Base-by-base conservation (phyloP, 2,888 invertebrate species). In the Dryocosmus kuriphilus region DNA sequence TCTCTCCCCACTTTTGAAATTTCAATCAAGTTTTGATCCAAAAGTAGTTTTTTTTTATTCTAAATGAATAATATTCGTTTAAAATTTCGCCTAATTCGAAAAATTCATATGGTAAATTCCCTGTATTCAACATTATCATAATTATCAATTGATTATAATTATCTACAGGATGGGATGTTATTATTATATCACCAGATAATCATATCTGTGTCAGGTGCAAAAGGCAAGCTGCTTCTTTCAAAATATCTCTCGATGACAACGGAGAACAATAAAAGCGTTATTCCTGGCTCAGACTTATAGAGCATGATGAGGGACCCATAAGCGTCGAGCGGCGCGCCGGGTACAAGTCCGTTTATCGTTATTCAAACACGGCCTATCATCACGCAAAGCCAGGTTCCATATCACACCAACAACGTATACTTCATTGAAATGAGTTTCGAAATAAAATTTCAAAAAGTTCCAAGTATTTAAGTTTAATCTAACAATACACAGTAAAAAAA, bases 321-420 rank as follows among this genome's bases (percentile, higher is more conserved):
- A 86, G 84, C 85, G 86, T 80, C 83, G 85, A 86, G 85, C 87
- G 87, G 86, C 87, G 86, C 87, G 87, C 86, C 87, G 86, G 86
- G 86, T 87, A 87, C 85, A 82, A 85, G 86, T 84, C 85, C 84
- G 86, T 86, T 90, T 90, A 90, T 90, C 90, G 84, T 79, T 89
- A 84, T 87, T 85, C 88, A 90, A 90, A 90, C 86, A 90, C 71
- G 76, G 85, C 86, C 83, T 89, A 88, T 89, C 89, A 85, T 85
- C 83, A 82, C 86, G 30, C 71, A 71, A 71, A 71, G 51, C 71
- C 71, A 46, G 30, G 30, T 71, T 71, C 30, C 41, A 8, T 51
- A 51, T 71, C 51, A 71, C 30, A 30, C 51, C 30, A 51, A 51
- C 30, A n/a, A n/a, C 38, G 5, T 35, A 55, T 24, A 22, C 55